Conservation (phyloP, 2,797 vertebrate species). For the Sandelia bainsii region DNA sequence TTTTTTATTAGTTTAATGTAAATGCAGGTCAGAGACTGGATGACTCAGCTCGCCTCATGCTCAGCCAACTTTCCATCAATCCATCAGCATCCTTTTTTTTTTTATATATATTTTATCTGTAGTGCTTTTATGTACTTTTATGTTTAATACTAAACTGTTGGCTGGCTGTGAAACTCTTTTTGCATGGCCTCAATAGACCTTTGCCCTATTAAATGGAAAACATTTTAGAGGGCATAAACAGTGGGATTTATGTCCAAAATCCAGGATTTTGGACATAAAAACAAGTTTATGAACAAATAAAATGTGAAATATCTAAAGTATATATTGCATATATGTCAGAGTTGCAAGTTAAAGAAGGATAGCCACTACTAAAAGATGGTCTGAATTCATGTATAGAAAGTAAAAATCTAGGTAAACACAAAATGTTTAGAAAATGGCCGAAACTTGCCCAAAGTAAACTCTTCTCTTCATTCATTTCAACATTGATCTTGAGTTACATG, state of each 20-base stretch:
- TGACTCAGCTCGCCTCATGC: not conserved
- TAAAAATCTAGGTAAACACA: not conserved
- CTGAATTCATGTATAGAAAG: not conserved
- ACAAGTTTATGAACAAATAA: not conserved
- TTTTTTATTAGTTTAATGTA: slow-evolving; percentile 38
- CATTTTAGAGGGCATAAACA: not conserved
- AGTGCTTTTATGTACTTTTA: not conserved
- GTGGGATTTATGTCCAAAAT: not conserved
- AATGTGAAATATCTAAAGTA: not conserved
- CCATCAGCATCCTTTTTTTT: not conserved
- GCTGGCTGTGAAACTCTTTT: not conserved
- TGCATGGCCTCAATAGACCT: not conserved
- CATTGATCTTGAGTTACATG: too few species aligned
- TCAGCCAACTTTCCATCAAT: not conserved
- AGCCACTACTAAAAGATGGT: too few species aligned
- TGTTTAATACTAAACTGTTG: not conserved
- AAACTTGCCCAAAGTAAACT: too few species aligned
- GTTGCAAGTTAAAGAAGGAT: too few species aligned
- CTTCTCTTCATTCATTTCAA: too few species aligned
- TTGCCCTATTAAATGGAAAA: not conserved
- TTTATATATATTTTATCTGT: not conserved
- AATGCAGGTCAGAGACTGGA: slow-evolving; percentile 14
- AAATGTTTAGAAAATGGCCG: too few species aligned
- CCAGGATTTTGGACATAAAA: not conserved
- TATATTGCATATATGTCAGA: not conserved